These are phyloP conservation scores for Allolobophora icterica DNA, from an alignment of 2,888 invertebrate species.

Conservation along the genomic window DNA sequence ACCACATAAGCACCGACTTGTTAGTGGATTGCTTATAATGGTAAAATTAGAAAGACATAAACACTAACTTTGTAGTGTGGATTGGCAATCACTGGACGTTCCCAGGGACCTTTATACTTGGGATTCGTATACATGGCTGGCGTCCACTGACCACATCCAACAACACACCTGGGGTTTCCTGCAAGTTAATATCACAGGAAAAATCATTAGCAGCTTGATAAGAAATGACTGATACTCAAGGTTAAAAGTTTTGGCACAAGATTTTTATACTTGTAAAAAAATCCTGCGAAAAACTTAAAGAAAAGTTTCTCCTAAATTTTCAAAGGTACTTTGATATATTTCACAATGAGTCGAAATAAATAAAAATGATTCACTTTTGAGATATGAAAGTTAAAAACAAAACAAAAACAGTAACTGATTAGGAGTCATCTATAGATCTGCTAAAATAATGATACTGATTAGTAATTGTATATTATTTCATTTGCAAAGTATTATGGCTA, in stretches of 20 bases:
- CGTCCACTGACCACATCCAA: constrained; percentile 89
- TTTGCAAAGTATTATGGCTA: not conserved
- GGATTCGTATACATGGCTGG: constrained; percentile 86
- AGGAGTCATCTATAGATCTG: not conserved
- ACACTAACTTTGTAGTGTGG: constrained; percentile 67
- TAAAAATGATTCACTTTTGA: not conserved
- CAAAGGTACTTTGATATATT: not conserved
- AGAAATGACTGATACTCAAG: too few species aligned
- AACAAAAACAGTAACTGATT: not conserved
- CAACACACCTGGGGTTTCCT: constrained; percentile 84
- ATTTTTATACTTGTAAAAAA: not conserved
- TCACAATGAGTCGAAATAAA: not conserved
- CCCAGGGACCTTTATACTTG: constrained; percentile 93
- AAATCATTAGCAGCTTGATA: not conserved
- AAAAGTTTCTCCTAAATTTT: not conserved
- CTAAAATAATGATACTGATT: too few species aligned
- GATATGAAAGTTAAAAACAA: not conserved
- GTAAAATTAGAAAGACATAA: not conserved
- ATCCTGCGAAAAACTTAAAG: not conserved
- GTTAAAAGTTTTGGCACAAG: not conserved
- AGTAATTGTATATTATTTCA: not conserved
- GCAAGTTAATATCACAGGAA: constrained; percentile 36
- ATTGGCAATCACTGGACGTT: constrained; percentile 72
- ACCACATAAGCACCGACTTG: constrained; percentile 59
- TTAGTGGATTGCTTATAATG: constrained; percentile 55